Conservation (phyloP, 1,140 invertebrate species). For the Alviniconcha marisindica region DNA sequence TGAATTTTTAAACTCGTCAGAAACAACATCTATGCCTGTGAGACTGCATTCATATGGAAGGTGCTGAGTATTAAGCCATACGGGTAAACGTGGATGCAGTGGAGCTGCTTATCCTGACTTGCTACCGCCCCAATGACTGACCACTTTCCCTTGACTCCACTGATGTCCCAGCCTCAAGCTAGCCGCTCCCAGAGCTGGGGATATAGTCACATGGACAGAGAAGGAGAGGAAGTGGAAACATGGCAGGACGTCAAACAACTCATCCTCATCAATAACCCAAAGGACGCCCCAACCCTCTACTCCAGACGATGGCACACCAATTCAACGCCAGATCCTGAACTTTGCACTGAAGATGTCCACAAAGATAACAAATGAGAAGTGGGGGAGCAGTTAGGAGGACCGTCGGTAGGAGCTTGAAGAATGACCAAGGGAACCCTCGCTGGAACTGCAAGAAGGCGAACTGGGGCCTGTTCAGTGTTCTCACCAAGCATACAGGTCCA, state of each 20-base stretch:
- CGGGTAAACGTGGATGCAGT: no score
- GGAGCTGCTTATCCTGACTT: neutral
- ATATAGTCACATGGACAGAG: neutral
- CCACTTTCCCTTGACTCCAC: conserved; percentile 2
- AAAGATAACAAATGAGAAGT: conserved; percentile 11
- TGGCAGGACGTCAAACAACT: conserved; percentile 25
- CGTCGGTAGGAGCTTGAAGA: conserved; percentile 21
- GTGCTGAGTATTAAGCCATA: neutral
- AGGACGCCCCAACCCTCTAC: conserved; percentile 32
- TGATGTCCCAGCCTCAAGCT: neutral
- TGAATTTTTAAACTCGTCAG: neutral
- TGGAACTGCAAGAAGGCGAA: conserved; percentile 38
- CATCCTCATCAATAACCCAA: conserved; percentile 11
- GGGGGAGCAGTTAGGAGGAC: no score
- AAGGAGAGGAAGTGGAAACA: neutral
- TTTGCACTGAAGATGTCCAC: conserved; percentile 40
- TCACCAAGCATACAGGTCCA: conserved; percentile 3
- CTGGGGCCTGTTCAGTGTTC: conserved; percentile 27
- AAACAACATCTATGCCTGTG: conserved; percentile 30
- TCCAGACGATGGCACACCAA: conserved; percentile 44
- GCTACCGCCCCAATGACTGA: conserved; percentile 18
- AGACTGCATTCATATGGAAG: neutral
- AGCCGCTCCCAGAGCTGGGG: conserved; percentile 9
- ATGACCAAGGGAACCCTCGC: neutral
- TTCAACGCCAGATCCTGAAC: conserved; percentile 42